Evolutionary conservation across 2,113 vertebrate species (phyloP).

Genomic region (Paedocypris sp.): DNA sequence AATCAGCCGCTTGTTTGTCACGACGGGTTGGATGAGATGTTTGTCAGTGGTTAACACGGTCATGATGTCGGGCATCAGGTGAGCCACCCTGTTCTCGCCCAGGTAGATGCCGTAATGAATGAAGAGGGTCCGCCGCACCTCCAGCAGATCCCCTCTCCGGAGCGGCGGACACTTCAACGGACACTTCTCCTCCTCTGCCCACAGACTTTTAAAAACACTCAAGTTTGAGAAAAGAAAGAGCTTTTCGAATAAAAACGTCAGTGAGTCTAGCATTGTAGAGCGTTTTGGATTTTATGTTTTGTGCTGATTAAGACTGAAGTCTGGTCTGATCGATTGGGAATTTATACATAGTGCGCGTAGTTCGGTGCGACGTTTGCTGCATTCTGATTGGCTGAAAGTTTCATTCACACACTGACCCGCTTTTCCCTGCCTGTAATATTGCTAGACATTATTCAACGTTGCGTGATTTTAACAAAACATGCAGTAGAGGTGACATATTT

Average conservation of each 20-base stretch:
- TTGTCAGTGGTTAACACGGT: constrained; percentile 62
- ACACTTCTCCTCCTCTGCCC: constrained; percentile 18
- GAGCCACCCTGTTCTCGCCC: constrained; percentile 80
- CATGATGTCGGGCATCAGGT: constrained; percentile 90
- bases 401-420: background rate
- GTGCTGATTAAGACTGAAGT: background rate
- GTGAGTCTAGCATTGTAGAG: constrained; percentile 63
- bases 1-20: constrained; percentile 83
- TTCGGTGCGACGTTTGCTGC: constrained; percentile 32
- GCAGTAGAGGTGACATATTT: no score
- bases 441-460: background rate
- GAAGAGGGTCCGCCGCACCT: constrained; percentile 80
- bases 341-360: constrained; percentile 42
- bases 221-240: constrained; percentile 66
- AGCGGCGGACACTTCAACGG: constrained; percentile 32
- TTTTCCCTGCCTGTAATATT: no score
- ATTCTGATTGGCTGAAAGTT: constrained; percentile 38
- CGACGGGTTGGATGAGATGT: constrained; percentile 58
- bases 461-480: background rate
- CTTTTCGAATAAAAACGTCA: constrained; percentile 71
- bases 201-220: constrained; percentile 49
- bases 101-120: constrained; percentile 88
- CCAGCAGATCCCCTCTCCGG: constrained; percentile 76
- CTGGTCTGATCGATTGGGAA: background rate
- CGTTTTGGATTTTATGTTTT: no score